Evolutionary conservation across 1,140 invertebrate genomes (phyloP).

Genomic region (Spodoptera litura): DNA sequence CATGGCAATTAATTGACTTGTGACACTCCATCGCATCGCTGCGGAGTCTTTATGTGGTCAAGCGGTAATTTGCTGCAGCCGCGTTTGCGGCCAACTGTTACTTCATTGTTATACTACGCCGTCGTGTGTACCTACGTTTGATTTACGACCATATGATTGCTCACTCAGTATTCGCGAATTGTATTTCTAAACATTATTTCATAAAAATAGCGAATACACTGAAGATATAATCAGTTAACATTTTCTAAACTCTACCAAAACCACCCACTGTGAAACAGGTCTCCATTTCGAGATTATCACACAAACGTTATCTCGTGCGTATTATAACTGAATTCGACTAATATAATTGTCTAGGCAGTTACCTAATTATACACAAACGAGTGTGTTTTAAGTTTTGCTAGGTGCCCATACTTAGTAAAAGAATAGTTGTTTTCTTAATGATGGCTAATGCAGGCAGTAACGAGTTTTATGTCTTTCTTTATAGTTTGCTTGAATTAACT

Average conservation of each 20-base stretch:
- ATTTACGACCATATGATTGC: neutral
- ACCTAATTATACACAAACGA: conserved; percentile 46
- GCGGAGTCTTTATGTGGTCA: conserved; percentile 58
- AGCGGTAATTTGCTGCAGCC: conserved; percentile 64
- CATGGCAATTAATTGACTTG: conserved; percentile 69
- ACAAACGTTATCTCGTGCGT: conserved; percentile 37
- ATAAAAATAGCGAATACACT: neutral
- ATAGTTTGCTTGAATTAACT: conserved; percentile 68
- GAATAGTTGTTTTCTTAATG: conserved; percentile 59
- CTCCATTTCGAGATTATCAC: conserved; percentile 35
- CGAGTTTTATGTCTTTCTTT: conserved; percentile 67
- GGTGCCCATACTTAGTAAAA: conserved; percentile 36
- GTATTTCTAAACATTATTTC: neutral
- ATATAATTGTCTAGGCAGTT: conserved; percentile 43
- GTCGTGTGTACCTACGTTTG: neutral
- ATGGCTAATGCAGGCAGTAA: conserved; percentile 60
- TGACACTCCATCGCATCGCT: conserved; percentile 51
- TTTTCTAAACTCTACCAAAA: conserved; percentile 7
- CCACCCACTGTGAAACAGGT: conserved; percentile 42
- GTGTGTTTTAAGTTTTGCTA: conserved; percentile 36
- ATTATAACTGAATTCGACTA: conserved; percentile 47
- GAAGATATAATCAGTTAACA: neutral
- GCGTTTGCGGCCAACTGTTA: conserved; percentile 50
- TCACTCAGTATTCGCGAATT: neutral
- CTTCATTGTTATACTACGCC: conserved; percentile 31